Evolutionary conservation across 2,113 vertebrate species (phyloP).

Genomic region (Saccopteryx bilineata): DNA sequence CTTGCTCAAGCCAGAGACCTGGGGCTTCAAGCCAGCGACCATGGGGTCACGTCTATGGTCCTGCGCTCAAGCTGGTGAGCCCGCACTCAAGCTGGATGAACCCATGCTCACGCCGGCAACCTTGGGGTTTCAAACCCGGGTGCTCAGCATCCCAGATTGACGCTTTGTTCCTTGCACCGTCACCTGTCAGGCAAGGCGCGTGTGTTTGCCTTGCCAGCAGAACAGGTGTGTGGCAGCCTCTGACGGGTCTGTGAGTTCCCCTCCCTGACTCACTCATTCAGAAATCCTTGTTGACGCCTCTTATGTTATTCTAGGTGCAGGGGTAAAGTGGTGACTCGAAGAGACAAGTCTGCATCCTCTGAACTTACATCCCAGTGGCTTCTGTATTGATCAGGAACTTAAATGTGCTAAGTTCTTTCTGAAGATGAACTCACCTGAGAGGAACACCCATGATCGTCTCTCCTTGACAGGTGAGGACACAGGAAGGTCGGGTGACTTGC

Average conservation of each 20-base stretch:
- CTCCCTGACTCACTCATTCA: neutral
- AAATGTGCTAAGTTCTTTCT: neutral
- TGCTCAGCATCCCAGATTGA: too few species aligned
- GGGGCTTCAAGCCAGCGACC: too few species aligned
- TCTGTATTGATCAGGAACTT: neutral
- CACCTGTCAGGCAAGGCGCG: too few species aligned
- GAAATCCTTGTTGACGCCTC: neutral
- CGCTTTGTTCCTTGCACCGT: too few species aligned
- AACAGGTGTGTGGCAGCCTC: neutral
- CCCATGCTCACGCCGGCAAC: too few species aligned
- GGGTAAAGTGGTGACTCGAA: neutral
- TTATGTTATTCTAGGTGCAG: neutral
- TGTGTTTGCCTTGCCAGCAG: neutral
- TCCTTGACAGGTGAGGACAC: neutral
- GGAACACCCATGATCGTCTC: neutral
- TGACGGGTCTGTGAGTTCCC: neutral
- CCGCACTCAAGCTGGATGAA: too few species aligned
- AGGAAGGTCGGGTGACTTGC: neutral
- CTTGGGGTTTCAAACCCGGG: too few species aligned
- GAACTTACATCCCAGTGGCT: neutral
- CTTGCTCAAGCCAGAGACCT: too few species aligned
- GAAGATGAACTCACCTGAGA: fast-evolving
- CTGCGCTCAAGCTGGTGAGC: too few species aligned
- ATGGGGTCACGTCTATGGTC: too few species aligned
- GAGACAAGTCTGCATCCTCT: neutral